A percentile compares a stretch with the other conserved stretches of the same genome.
These are phyloP conservation scores for Cetonia aurata DNA, from an alignment of 2,888 invertebrate species.

Conservation along the genomic window DNA sequence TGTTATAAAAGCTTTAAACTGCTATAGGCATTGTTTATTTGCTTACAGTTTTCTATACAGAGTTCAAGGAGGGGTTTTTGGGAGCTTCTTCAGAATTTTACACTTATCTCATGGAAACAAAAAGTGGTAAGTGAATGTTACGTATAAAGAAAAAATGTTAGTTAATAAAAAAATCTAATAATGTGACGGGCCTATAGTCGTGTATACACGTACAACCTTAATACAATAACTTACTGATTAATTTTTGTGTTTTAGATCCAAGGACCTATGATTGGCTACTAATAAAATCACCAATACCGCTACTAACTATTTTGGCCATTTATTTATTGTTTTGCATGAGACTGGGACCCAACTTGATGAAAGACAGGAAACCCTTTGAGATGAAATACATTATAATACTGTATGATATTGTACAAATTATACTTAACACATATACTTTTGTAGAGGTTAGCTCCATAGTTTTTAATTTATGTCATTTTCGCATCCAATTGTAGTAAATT, in stretches of 20 bases:
- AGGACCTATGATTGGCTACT: conserved; percentile 81
- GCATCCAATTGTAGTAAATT: background rate
- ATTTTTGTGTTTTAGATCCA: conserved; percentile 69
- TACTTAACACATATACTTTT: conserved; percentile 84
- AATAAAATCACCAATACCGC: conserved; percentile 78
- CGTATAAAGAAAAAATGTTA: no score
- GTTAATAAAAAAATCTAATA: no score
- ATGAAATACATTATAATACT: conserved; percentile 81
- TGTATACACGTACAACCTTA: background rate
- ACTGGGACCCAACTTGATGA: conserved; percentile 89
- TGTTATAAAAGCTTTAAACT: background rate
- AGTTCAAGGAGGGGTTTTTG: conserved; percentile 21
- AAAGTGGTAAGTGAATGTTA: conserved; percentile 59
- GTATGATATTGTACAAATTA: conserved; percentile 89
- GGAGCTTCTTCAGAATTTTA: conserved; percentile 56
- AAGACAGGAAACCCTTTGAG: conserved; percentile 84
- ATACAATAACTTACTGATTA: background rate
- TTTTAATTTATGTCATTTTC: background rate
- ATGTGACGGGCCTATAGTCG: background rate
- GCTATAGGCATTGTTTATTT: background rate
- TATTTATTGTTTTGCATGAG: conserved; percentile 80
- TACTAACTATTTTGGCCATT: conserved; percentile 74
- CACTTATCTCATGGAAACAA: conserved; percentile 61
- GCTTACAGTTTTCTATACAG: conserved; percentile 4
- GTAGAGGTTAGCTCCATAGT: conserved; percentile 72